phyloP scores from a whole-genome alignment of 2,888 invertebrate genomes.

The Tenthredo mesomela region DNA sequence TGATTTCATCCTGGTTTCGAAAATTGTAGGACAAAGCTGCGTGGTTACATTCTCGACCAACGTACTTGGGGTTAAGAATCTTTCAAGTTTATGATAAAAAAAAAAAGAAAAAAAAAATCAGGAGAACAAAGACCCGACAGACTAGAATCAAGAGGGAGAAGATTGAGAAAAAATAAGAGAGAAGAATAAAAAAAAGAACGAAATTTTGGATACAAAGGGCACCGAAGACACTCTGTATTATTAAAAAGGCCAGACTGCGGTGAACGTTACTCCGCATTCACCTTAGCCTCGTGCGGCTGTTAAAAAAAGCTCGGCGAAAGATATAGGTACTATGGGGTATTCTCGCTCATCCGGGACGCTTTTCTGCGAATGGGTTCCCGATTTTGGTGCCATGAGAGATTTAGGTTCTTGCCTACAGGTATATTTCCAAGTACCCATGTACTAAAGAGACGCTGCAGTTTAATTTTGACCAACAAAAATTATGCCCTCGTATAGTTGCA shows the following conservation, averaged over 20 bases:
- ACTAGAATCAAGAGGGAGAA: neutral
- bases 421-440: too few relatives aligned
- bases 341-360: neutral
- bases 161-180: neutral
- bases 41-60: neutral
- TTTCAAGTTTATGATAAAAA: neutral
- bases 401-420: too few relatives aligned
- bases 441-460: too few relatives aligned
- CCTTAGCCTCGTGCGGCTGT: neutral
- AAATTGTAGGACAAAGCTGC: neutral
- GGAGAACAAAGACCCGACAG: neutral
- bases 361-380: neutral
- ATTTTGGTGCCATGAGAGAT: too few relatives aligned
- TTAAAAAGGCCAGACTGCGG: constrained; percentile 34
- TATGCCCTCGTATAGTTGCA: too few relatives aligned
- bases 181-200: neutral
- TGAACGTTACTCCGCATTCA: neutral
- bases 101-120: neutral
- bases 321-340: neutral
- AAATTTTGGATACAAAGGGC: neutral
- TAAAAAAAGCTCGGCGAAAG: neutral
- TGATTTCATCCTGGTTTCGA: neutral
- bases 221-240: constrained; percentile 40
- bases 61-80: constrained; percentile 10
- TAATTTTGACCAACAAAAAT: too few relatives aligned